phyloP scores from a whole-genome alignment of 2,888 invertebrate species.

The Aphodius granarius region DNA sequence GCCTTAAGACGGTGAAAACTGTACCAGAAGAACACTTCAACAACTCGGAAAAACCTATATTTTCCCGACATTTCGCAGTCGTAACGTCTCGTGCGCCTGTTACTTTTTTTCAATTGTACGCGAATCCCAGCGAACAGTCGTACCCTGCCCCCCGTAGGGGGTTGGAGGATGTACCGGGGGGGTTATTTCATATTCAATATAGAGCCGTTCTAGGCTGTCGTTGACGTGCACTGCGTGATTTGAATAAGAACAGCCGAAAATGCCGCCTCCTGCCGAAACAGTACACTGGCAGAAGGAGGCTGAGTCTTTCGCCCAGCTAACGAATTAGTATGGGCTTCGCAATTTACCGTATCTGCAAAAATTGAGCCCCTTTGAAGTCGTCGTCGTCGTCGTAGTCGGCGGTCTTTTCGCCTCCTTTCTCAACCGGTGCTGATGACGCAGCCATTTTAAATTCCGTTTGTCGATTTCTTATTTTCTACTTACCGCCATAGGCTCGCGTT shows the following conservation, averaged over 20 bases:
- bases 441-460: constrained; percentile 27
- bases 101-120: not conserved
- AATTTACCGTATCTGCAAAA: constrained; percentile 28
- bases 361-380: constrained; percentile 25
- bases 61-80: not conserved
- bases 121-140: not conserved
- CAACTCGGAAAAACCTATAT: not conserved
- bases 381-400: not conserved
- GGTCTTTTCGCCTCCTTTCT: not conserved
- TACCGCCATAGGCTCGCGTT: not conserved
- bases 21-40: not conserved
- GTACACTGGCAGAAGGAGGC: not conserved
- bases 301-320: not conserved
- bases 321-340: constrained; percentile 25
- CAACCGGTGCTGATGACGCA: constrained; percentile 24
- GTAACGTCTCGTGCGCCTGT: not conserved
- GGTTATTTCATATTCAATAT: not conserved
- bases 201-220: not conserved
- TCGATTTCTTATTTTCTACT: constrained; percentile 5
- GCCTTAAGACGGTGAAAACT: no score
- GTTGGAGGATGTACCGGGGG: not conserved
- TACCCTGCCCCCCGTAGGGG: not conserved
- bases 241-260: not conserved
- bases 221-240: not conserved
- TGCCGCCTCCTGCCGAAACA: not conserved